Evolutionary conservation across 2,113 vertebrate species (phyloP).

Genomic region (Ciconia boyciana): DNA sequence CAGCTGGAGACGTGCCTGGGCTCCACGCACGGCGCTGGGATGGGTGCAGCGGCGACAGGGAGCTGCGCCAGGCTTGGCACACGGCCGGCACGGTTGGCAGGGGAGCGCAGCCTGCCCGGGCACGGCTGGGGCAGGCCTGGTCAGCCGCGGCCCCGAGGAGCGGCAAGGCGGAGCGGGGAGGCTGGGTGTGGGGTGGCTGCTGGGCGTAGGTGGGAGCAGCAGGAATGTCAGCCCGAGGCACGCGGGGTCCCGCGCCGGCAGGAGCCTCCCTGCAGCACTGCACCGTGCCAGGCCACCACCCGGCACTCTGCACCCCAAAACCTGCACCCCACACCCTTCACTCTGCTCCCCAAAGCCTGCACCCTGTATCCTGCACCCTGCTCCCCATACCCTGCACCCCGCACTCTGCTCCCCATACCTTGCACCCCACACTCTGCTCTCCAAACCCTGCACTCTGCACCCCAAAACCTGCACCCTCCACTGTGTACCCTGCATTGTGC

Average conservation of each 20-base stretch:
- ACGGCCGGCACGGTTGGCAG: background rate
- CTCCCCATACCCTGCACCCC: background rate
- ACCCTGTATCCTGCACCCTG: no score
- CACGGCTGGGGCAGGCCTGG: background rate
- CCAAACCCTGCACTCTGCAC: background rate
- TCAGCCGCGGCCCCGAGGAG: background rate
- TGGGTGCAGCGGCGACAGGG: fast-evolving
- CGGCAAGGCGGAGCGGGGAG: background rate
- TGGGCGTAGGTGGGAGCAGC: background rate
- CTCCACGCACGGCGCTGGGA: background rate
- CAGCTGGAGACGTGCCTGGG: background rate
- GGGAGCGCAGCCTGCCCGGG: background rate
- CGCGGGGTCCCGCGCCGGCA: fast-evolving
- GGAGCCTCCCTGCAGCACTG: background rate
- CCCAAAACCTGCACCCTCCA: background rate
- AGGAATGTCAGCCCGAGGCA: background rate
- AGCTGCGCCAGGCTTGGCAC: background rate
- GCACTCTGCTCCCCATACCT: background rate
- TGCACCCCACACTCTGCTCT: background rate
- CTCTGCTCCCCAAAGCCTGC: background rate
- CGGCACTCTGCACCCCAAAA: background rate
- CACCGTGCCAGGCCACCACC: background rate
- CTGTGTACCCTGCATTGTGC: no score
- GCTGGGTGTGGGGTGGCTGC: background rate
- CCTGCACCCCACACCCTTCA: background rate